A percentile compares a stretch with the other conserved stretches of the same genome.
These are phyloP conservation scores for Podarcis lilfordi DNA, from an alignment of 2,797 vertebrate species.

Conservation along the genomic window DNA sequence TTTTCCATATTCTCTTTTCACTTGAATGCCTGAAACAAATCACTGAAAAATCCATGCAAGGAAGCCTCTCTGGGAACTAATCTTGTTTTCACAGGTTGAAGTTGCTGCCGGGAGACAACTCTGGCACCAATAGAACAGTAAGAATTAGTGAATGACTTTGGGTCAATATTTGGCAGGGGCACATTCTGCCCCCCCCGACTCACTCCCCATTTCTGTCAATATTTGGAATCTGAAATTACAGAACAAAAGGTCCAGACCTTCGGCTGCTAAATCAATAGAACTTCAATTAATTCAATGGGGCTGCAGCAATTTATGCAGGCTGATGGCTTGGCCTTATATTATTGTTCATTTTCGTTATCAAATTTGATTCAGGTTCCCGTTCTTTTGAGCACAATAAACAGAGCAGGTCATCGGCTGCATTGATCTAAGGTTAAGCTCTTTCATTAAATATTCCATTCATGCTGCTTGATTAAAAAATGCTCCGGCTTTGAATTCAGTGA, in stretches of 20 bases:
- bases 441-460: constrained; percentile 53
- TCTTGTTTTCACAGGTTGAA: constrained; percentile 67
- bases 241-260: constrained; percentile 32
- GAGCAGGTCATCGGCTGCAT: constrained; percentile 52
- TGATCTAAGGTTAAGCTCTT: constrained; percentile 63
- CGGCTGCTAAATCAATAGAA: constrained; percentile 37
- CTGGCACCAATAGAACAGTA: constrained; percentile 62
- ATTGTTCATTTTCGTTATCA: constrained; percentile 48
- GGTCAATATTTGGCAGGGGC: constrained; percentile 40
- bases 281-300: constrained; percentile 42
- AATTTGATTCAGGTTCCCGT: constrained; percentile 38
- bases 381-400: constrained; percentile 56
- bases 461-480: constrained; percentile 57
- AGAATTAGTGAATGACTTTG: constrained; percentile 65
- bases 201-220: not conserved
- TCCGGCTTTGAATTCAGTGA: not conserved
- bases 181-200: not conserved
- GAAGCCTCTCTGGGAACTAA: constrained; percentile 58
- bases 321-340: constrained; percentile 46
- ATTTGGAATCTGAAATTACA: constrained; percentile 54
- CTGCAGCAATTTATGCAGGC: constrained; percentile 13
- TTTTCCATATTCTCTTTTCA: constrained; percentile 43
- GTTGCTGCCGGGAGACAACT: constrained; percentile 57
- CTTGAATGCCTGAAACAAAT: constrained; percentile 53
- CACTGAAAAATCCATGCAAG: constrained; percentile 68